These are phyloP conservation scores for Patella caerulea DNA, from an alignment of 2,888 invertebrate genomes.

Conservation along the genomic window DNA sequence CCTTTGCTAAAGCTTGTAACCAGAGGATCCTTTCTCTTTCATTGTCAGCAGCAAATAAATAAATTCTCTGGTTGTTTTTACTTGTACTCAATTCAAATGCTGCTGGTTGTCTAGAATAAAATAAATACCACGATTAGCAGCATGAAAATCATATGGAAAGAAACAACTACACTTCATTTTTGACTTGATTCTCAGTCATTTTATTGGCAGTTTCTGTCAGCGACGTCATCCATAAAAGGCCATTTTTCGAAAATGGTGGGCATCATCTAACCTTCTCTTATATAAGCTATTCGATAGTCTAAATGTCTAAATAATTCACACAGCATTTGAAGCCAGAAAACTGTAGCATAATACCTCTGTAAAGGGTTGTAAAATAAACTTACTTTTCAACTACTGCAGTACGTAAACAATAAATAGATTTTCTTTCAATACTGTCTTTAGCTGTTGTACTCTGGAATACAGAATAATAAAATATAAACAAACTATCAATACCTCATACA, in stretches of 20 bases:
- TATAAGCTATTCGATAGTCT: no score
- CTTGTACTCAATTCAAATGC: conserved; percentile 65
- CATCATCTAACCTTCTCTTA: no score
- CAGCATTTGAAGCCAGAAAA: no score
- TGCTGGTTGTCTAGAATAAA: conserved; percentile 47
- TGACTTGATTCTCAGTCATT: no score
- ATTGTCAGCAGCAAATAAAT: conserved; percentile 60
- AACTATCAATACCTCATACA: no score
- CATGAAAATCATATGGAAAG: no score
- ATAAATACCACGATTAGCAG: background rate
- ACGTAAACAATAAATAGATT: conserved; percentile 57
- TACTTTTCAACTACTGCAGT: conserved; percentile 55
- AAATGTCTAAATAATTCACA: no score
- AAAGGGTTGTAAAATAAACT: conserved; percentile 20
- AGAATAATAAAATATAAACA: background rate
- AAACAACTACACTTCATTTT: no score
- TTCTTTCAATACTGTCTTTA: conserved; percentile 62
- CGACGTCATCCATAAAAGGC: no score
- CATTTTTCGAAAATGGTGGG: no score
- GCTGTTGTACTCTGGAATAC: conserved; percentile 59
- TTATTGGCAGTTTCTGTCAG: no score
- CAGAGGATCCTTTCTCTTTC: conserved; percentile 52
- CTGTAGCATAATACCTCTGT: no score
- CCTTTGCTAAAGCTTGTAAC: conserved; percentile 48
- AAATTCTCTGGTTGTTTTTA: conserved; percentile 55